Conservation (phyloP, 2,113 vertebrate genomes). For the Hyla sarda region DNA sequence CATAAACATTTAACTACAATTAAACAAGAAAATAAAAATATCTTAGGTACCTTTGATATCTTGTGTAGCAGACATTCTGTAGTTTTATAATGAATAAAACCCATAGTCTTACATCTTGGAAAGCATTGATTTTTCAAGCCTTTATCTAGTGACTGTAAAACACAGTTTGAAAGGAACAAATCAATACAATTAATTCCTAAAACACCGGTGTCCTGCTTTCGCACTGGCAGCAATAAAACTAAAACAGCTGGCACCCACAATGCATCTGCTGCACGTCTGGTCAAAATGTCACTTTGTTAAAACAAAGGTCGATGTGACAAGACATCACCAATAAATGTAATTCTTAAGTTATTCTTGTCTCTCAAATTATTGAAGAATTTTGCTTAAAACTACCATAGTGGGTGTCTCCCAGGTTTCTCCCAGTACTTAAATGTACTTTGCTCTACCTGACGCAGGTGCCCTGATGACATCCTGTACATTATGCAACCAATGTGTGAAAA, state of each 20-base stretch:
- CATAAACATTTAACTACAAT: background rate
- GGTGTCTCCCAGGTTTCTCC: too few relatives aligned
- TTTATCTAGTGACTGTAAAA: slow-evolving; percentile 24
- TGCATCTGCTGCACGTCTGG: background rate
- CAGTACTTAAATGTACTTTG: too few relatives aligned
- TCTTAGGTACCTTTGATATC: background rate
- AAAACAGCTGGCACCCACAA: slow-evolving; percentile 1
- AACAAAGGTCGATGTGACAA: background rate
- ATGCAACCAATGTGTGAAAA: too few relatives aligned
- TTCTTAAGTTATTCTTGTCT: too few relatives aligned
- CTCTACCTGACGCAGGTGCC: too few relatives aligned
- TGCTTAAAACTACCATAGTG: too few relatives aligned
- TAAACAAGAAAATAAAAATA: background rate
- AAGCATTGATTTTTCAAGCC: slow-evolving; percentile 1
- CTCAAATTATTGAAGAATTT: too few relatives aligned
- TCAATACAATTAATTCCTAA: slow-evolving; percentile 38
- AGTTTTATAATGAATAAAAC: background rate
- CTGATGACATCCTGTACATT: too few relatives aligned
- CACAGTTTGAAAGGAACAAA: slow-evolving; percentile 26
- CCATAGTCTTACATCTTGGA: background rate
- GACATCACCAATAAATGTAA: too few relatives aligned
- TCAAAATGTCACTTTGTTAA: background rate
- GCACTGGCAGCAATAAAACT: slow-evolving; percentile 4
- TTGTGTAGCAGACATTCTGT: background rate
- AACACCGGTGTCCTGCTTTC: slow-evolving; percentile 4